These are phyloP conservation scores for Ellobium chinense DNA, from an alignment of 2,888 invertebrate genomes.

Conservation along the genomic window DNA sequence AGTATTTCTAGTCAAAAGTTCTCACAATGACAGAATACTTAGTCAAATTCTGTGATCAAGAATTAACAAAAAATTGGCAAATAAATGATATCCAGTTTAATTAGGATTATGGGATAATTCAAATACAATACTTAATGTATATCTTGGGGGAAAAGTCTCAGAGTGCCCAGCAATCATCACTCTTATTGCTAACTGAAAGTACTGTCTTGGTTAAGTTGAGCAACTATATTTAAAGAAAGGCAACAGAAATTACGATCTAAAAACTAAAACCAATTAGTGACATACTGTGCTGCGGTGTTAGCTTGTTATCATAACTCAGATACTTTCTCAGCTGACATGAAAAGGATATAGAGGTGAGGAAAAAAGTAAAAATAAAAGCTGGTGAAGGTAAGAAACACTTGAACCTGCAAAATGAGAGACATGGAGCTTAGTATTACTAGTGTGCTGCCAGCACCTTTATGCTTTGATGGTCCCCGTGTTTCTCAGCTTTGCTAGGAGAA, in stretches of 20 bases:
- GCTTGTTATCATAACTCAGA: background rate
- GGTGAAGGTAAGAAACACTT: background rate
- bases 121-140: too few relatives aligned
- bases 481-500: slow-evolving; percentile 10
- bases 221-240: too few relatives aligned
- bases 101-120: too few relatives aligned
- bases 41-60: too few relatives aligned
- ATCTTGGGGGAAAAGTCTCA: too few relatives aligned
- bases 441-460: background rate
- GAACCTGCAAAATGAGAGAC: background rate
- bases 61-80: too few relatives aligned
- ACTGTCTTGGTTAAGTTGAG: too few relatives aligned
- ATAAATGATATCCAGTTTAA: too few relatives aligned
- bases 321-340: background rate
- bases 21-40: too few relatives aligned
- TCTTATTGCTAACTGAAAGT: too few relatives aligned
- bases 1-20: too few relatives aligned
- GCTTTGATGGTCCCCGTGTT: background rate
- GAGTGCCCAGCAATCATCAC: too few relatives aligned
- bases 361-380: background rate
- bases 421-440: background rate
- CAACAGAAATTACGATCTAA: background rate
- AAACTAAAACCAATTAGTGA: background rate
- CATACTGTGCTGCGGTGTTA: background rate
- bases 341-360: background rate